A percentile compares a stretch with the other conserved stretches of the same genome.
Evolutionary conservation across 2,888 invertebrate species (phyloP).

Genomic region (Conistra vaccinii): DNA sequence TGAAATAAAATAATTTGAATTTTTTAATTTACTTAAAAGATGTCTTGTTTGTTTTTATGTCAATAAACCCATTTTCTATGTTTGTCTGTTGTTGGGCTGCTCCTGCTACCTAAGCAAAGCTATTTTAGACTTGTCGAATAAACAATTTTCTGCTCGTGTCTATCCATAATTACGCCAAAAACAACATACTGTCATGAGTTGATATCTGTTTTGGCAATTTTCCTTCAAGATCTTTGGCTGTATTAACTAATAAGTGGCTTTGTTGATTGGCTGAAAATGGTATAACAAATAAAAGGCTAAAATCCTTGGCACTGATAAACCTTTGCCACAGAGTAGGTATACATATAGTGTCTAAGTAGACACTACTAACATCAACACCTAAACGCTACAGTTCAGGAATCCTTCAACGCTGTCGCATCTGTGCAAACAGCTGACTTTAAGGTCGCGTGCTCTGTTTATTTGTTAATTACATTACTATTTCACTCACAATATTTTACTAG

Average conservation of each 20-base stretch:
- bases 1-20: no score
- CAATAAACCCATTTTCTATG: no score
- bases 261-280: not conserved
- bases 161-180: not conserved
- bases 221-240: not conserved
- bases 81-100: no score
- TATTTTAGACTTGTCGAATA: no score
- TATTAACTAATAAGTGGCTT: not conserved
- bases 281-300: not conserved
- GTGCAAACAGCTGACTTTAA: slow-evolving; percentile 45
- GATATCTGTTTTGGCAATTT: not conserved
- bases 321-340: not conserved
- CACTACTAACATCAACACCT: not conserved
- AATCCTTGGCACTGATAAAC: not conserved
- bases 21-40: no score
- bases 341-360: not conserved
- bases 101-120: no score
- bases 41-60: no score
- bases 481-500: slow-evolving; percentile 1
- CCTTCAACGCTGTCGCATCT: slow-evolving; percentile 41
- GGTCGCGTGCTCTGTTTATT: slow-evolving; percentile 51
- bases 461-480: slow-evolving; percentile 11
- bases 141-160: not conserved
- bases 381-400: slow-evolving; percentile 22
- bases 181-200: not conserved